phyloP scores from a whole-genome alignment of 2,113 vertebrate genomes.

The Vulpes vulpes region DNA sequence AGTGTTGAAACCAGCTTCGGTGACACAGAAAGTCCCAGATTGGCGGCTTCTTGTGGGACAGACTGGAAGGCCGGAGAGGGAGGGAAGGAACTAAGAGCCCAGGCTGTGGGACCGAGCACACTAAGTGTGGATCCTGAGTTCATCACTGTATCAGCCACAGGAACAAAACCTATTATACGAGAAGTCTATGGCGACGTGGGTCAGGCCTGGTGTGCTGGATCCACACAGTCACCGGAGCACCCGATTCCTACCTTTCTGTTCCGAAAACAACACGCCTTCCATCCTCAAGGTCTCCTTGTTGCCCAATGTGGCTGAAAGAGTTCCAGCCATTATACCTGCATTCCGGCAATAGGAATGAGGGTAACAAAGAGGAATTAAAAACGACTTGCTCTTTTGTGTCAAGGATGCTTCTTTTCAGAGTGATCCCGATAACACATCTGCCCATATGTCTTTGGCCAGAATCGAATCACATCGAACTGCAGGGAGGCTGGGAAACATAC shows the following conservation, averaged over 20 bases:
- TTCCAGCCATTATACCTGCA: slow-evolving; percentile 10
- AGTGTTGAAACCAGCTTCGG: neutral
- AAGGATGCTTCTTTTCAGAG: slow-evolving; percentile 29
- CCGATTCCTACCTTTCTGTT: neutral
- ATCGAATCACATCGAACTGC: neutral
- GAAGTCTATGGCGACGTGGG: neutral
- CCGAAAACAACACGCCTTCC: neutral
- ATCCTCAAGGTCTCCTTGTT: neutral
- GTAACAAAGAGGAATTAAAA: neutral
- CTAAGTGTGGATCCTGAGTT: neutral
- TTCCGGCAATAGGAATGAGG: neutral
- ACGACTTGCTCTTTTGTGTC: neutral
- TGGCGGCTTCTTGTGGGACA: neutral
- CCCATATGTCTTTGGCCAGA: neutral
- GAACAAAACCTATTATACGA: neutral
- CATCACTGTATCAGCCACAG: neutral
- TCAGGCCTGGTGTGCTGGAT: neutral
- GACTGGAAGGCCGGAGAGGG: neutral
- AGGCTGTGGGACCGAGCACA: neutral
- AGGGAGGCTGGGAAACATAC: neutral
- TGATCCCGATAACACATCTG: neutral
- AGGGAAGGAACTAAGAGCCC: neutral
- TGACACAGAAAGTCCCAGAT: neutral
- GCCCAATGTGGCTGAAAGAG: neutral
- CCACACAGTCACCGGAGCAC: neutral